Percentiles rank a stretch among this genome's conserved stretches.
phyloP scores from a whole-genome alignment of 2,888 invertebrate species.

The Griposia aprilina region DNA sequence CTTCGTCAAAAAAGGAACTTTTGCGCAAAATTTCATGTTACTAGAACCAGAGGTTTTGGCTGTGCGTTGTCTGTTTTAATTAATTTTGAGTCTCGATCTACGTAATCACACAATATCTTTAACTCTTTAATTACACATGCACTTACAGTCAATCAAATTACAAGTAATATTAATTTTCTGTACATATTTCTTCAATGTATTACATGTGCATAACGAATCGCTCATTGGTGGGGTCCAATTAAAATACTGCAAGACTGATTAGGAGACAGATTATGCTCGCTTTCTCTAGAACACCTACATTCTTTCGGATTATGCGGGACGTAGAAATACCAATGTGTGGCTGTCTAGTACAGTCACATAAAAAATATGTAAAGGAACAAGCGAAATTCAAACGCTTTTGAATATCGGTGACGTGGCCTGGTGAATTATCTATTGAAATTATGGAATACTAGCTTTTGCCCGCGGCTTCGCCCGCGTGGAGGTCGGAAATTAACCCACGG shows the following conservation, averaged over 20 bases:
- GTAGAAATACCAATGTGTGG: constrained; percentile 12
- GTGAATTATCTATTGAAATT: neutral
- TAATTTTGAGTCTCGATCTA: neutral
- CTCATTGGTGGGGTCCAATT: constrained; percentile 51
- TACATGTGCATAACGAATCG: constrained; percentile 46
- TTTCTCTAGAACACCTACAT: constrained; percentile 53
- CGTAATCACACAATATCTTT: neutral
- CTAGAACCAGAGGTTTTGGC: neutral
- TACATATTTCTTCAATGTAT: constrained; percentile 34
- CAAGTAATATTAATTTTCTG: constrained; percentile 8
- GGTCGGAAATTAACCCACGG: too few species aligned
- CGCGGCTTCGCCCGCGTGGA: too few species aligned
- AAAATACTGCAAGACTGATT: constrained; percentile 61
- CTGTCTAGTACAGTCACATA: constrained; percentile 15
- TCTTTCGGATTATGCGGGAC: constrained; percentile 28
- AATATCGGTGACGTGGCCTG: too few species aligned
- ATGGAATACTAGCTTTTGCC: neutral
- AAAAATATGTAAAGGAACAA: neutral
- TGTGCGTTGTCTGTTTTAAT: neutral
- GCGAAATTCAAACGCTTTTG: neutral
- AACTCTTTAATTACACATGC: constrained; percentile 16
- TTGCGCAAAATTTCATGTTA: neutral
- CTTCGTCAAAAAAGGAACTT: neutral
- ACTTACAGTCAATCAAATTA: constrained; percentile 14
- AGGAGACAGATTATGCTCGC: constrained; percentile 52